Evolutionary conservation across 2,113 vertebrate genomes (phyloP), one percentile per base, ranked within the genome.

Genomic region (Gymnogyps californianus): DNA sequence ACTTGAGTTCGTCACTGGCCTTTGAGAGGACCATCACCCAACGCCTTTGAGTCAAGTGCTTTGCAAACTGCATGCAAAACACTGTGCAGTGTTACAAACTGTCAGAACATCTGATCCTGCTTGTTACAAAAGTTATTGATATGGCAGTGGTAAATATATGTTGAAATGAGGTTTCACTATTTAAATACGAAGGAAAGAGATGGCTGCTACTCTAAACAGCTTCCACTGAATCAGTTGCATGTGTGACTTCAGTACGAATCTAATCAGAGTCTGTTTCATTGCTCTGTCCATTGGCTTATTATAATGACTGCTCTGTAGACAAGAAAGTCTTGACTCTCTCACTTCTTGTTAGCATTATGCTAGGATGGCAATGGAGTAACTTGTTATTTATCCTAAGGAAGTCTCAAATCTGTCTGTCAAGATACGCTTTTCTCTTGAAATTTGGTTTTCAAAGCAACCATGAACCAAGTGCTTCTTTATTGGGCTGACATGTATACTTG

Each of bases 81-180:
- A 14, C 52, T 42, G 20, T 31, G 4, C 13, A 3, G 38, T 21
- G 42, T 44, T 87, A 14, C 0, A 0, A 36, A 9, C 40, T 61
- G 12, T 76, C 28, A 32, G 54, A 61, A 16, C 12, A 24, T 21
- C 81, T 77, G 57, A 74, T 66, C 62, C 29, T 61, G 36, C 77
- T 87, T n/a, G 7, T 83, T 57, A 44, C 25, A 10, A 10, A 31
- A 76, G 25, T 28, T 58, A 51, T 13, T 57, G 55, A 32, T 44
- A 10, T 6, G 29, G 42, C 54, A 31, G 52, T 42, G 36, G 31
- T 64, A 95, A 94, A 79, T 25, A 54, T 11, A 47, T 34, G 34
- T 36, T 72, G 81, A 82, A 90, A 74, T 66, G 31, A 88, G 20
- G 16, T 61, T 91, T 96, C 3, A 1, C 46, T 83, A 2, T 76